Evolutionary conservation across 2,888 invertebrate genomes (phyloP).

Genomic region (Stenodema calcarata): DNA sequence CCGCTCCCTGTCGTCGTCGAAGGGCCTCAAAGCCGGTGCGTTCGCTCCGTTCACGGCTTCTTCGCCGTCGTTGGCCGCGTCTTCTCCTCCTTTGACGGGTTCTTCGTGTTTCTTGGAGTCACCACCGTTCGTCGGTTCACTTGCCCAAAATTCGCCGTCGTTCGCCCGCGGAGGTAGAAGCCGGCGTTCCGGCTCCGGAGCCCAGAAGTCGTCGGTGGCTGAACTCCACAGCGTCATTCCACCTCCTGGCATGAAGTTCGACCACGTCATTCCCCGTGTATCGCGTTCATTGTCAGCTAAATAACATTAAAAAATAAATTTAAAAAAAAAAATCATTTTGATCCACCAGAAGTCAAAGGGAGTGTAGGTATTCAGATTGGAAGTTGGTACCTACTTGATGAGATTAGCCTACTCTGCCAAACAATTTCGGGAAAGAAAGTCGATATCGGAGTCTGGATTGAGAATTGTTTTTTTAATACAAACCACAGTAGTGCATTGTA

Average conservation of each 20-base stretch:
- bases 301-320: background rate
- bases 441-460: too few species aligned
- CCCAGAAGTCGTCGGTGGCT: conserved; percentile 45
- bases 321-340: background rate
- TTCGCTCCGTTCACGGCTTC: background rate
- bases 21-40: conserved; percentile 16
- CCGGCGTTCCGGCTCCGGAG: conserved; percentile 37
- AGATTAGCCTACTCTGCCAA: too few species aligned
- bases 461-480: too few species aligned
- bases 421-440: too few species aligned
- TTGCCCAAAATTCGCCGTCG: conserved; percentile 4
- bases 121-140: background rate
- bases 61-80: background rate
- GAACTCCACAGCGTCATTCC: conserved; percentile 57
- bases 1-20: conserved; percentile 43
- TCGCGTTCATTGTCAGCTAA: background rate
- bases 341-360: too few species aligned
- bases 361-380: too few species aligned
- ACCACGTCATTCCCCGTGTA: conserved; percentile 56
- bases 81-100: background rate
- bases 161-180: background rate
- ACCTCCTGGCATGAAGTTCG: conserved; percentile 57
- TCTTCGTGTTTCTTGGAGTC: background rate
- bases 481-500: too few species aligned
- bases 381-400: too few species aligned